These are phyloP conservation scores for Hydractinia echinata DNA, from an alignment of 30 jellyfish, hydroid and myxozoan genomes.

Conservation along the genomic window DNA sequence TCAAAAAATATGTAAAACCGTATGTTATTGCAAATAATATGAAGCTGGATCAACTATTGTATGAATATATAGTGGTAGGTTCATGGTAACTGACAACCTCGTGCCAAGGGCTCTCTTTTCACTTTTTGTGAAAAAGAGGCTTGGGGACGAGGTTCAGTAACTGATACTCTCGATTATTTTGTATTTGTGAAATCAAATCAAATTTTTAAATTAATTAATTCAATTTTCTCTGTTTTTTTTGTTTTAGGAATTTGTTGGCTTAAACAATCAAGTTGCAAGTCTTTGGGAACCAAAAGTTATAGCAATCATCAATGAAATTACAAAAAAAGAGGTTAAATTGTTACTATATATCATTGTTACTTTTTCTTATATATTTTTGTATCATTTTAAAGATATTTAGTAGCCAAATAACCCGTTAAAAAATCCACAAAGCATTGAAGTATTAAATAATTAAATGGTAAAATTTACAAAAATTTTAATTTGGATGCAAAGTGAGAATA, in stretches of 20 bases:
- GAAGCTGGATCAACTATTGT: slow-evolving; percentile 55
- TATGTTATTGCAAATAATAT: slow-evolving; percentile 73
- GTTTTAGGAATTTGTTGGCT: slow-evolving; percentile 50
- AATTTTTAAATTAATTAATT: neutral
- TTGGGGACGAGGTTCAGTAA: neutral
- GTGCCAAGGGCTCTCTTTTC: no score
- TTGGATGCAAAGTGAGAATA: no score
- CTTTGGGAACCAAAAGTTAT: slow-evolving; percentile 73
- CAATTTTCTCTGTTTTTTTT: neutral
- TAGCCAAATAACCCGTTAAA: no score
- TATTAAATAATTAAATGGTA: no score
- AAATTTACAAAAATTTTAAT: no score
- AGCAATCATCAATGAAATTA: slow-evolving; percentile 61
- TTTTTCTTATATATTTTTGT: no score
- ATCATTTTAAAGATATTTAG: no score
- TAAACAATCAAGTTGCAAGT: slow-evolving; percentile 44
- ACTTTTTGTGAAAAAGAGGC: neutral
- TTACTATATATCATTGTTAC: no score
- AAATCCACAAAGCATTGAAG: no score
- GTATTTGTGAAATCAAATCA: neutral
- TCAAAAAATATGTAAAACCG: slow-evolving; percentile 78
- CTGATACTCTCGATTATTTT: neutral
- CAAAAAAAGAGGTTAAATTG: slow-evolving; percentile 47
- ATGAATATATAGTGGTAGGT: slow-evolving; percentile 76
- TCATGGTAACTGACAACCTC: no score